Base-by-base conservation (phyloP, 1,140 invertebrate genomes). In the Caenorhabditis inopinata region DNA sequence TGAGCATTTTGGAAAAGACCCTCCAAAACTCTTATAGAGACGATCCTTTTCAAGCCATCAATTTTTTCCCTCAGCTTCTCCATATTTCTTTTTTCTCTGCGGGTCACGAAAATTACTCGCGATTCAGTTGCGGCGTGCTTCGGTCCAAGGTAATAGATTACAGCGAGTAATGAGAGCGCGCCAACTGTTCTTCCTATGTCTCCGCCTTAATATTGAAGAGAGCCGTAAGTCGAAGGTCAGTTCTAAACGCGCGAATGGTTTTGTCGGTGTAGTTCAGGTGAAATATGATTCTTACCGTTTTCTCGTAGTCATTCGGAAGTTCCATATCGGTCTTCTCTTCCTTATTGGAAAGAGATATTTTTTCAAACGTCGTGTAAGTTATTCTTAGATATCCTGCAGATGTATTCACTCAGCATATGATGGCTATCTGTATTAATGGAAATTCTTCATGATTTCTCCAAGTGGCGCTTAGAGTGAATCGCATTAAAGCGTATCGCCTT, bases 221-320 rank as follows among this genome's bases (percentile, higher is more conserved):
- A 68, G 58, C 58, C 58, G 35, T 68, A 68, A 68, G 58, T 68
- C 58, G 58, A 68, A 68, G 58, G 58, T 68, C 58, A 68, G 35
- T 25, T 68, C 58, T 38, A 35, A 68, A 68, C 58, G 38, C 23
- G 35, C 29, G 21, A 21, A 51, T 6, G 7, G 1, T 5, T 16
- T 18, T 68, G 32, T 68, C 32, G 58, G 18, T 42, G 6, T 16
- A 1, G 12, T 16, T 58, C 27, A 58, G 9, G 14, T 16, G 14
- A 42, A 42, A 42, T 42, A 42, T 42, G 38, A 42, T 42, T 42
- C 6, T 42, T 7, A 42, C 5, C 38, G 5, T 42, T 42, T 42
- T 7, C 6, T 42, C 14, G 5, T 42, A 5, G 6, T 42, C 38
- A 42, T 42, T n/a, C n/a, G n/a, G n/a, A n/a, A n/a, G n/a, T n/a